A percentile compares a stretch with the other conserved stretches of the same genome.
Evolutionary conservation across 1,140 invertebrate genomes (phyloP).

Genomic region (Polypedilum pembai): DNA sequence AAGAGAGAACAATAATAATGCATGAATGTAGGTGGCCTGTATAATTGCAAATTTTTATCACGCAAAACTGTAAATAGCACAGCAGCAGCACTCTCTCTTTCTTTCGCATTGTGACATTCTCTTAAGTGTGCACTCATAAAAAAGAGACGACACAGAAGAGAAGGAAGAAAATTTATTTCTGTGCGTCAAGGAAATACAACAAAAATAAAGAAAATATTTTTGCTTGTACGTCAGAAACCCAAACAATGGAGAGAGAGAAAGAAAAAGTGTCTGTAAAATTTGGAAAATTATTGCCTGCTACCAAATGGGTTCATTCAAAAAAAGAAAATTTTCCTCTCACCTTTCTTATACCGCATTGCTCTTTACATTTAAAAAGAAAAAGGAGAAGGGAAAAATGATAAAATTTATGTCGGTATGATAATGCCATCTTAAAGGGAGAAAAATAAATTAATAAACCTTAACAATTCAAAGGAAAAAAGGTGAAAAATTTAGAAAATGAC

Average conservation of each 20-base stretch:
- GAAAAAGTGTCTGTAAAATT: neutral
- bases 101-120: too few relatives aligned
- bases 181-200: neutral
- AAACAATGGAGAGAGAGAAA: neutral
- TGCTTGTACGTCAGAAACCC: constrained; percentile 2
- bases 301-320: neutral
- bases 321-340: neutral
- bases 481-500: neutral
- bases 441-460: constrained; percentile 6
- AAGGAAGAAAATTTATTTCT: neutral
- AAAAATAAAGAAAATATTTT: neutral
- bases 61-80: neutral
- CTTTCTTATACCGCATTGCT: neutral
- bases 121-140: too few relatives aligned
- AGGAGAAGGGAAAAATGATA: too few relatives aligned
- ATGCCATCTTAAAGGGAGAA: neutral
- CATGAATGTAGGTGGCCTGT: constrained; percentile 1
- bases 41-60: neutral
- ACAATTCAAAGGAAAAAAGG: neutral
- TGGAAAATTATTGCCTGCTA: neutral
- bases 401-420: neutral
- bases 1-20: too few relatives aligned
- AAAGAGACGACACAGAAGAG: neutral
- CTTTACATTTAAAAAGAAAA: too few relatives aligned
- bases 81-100: too few relatives aligned